Percentiles rank a stretch among this genome's conserved stretches.
phyloP scores from a whole-genome alignment of 2,797 vertebrate species.

The Onychomys torridus region DNA sequence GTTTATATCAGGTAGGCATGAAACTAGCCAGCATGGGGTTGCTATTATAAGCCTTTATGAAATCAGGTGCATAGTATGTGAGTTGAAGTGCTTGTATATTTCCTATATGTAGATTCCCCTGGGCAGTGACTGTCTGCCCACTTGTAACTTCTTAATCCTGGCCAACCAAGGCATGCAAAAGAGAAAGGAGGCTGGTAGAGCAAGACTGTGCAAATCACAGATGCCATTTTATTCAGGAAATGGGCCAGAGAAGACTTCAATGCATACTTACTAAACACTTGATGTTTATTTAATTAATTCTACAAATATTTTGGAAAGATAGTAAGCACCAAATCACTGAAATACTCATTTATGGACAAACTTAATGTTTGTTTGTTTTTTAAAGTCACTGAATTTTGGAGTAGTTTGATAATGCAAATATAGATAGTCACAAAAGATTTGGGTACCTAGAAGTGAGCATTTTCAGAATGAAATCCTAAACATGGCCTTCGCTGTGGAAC shows the following conservation, averaged over 20 bases:
- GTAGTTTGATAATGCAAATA: not conserved
- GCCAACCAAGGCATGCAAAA: not conserved
- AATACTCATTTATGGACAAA: not conserved
- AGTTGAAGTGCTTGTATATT: not conserved
- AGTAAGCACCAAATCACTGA: not conserved
- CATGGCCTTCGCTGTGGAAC: not conserved
- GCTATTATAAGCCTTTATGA: not conserved
- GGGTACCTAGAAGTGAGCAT: not conserved
- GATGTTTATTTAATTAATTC: conserved; percentile 5
- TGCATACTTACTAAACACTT: not conserved
- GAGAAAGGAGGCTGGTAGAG: not conserved
- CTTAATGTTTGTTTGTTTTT: not conserved
- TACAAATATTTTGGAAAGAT: conserved; percentile 30
- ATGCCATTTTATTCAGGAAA: not conserved
- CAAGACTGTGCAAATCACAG: not conserved
- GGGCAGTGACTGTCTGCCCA: not conserved
- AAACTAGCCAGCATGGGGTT: not conserved
- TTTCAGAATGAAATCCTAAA: not conserved
- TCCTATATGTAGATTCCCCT: not conserved
- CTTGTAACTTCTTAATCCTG: conserved; percentile 30
- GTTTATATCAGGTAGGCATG: not conserved
- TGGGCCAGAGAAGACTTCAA: not conserved
- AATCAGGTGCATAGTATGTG: not conserved
- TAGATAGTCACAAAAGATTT: not conserved
- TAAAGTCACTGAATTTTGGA: not conserved